Conservation (phyloP, 2,888 invertebrate species). For the Poecilobothrus nobilitatus region DNA sequence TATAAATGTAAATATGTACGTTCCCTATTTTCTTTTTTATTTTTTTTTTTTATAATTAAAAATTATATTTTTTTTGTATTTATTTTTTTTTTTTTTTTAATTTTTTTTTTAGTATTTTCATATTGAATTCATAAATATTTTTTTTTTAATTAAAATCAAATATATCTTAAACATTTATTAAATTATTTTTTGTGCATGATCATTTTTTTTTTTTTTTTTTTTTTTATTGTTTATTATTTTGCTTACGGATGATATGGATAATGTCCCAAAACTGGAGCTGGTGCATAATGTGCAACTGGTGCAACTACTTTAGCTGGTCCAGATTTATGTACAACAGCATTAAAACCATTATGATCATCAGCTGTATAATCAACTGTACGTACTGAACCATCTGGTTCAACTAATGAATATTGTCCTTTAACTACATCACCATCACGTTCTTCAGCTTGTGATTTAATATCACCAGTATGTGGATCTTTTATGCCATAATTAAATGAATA, state of each 20-base stretch:
- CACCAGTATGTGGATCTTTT: slow-evolving; percentile 63
- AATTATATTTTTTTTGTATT: no score
- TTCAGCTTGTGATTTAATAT: slow-evolving; percentile 61
- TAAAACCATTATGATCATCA: slow-evolving; percentile 62
- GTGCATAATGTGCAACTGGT: slow-evolving; percentile 44
- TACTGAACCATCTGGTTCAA: slow-evolving; percentile 46
- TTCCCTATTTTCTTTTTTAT: no score
- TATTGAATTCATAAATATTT: no score
- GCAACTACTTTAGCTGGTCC: slow-evolving; percentile 49
- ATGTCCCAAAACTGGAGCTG: slow-evolving; percentile 40
- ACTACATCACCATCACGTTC: slow-evolving; percentile 64
- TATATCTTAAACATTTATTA: no score
- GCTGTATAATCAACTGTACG: slow-evolving; percentile 58
- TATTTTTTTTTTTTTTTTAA: no score
- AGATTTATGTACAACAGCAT: slow-evolving; percentile 58
- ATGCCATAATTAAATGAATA: slow-evolving; percentile 63
- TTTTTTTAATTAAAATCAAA: no score
- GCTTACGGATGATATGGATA: slow-evolving; percentile 36
- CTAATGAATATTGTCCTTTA: slow-evolving; percentile 54
- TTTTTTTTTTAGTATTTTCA: no score
- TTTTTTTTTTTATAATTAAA: no score
- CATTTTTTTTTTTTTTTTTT: slow-evolving; percentile 11
- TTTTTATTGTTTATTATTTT: slow-evolving; percentile 17
- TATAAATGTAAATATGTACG: no score
- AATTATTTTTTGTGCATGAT: slow-evolving; percentile 7